These are phyloP conservation scores for Eupeodes luniger DNA, from an alignment of 2,888 invertebrate species.

Conservation along the genomic window DNA sequence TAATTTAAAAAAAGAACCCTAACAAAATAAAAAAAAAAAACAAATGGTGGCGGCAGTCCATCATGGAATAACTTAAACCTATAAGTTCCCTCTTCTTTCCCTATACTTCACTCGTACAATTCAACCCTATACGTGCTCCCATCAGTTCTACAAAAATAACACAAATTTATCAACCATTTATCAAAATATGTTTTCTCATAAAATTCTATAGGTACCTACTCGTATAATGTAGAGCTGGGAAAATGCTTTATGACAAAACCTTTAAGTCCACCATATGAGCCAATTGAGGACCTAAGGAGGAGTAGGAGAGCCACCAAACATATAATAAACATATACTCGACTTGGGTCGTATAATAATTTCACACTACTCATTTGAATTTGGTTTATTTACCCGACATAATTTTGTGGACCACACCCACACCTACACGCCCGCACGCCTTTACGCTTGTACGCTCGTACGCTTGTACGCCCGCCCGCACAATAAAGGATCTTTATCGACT, in stretches of 20 bases:
- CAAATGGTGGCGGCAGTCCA: neutral
- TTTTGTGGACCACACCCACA: constrained; percentile 24
- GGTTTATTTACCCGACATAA: constrained; percentile 39
- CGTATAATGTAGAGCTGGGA: neutral
- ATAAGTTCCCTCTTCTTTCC: neutral
- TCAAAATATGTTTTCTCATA: constrained; percentile 47
- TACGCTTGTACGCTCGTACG: too few relatives aligned
- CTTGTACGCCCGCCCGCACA: constrained; percentile 16
- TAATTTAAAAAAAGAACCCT: constrained; percentile 11
- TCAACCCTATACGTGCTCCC: neutral
- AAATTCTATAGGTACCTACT: neutral
- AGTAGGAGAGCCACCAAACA: neutral
- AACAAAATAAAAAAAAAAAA: neutral
- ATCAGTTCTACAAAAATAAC: neutral
- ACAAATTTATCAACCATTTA: constrained; percentile 34
- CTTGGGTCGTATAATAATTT: constrained; percentile 32
- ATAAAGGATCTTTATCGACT: constrained; percentile 71
- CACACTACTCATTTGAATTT: constrained; percentile 53
- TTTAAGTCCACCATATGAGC: constrained; percentile 31
- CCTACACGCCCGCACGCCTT: neutral
- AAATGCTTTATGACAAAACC: constrained; percentile 42
- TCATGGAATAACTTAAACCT: constrained; percentile 9
- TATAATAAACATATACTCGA: neutral
- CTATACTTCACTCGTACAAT: too few relatives aligned
- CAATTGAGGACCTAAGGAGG: neutral